Evolutionary conservation across 2,113 vertebrate genomes (phyloP).

Genomic region (Galbula dea): DNA sequence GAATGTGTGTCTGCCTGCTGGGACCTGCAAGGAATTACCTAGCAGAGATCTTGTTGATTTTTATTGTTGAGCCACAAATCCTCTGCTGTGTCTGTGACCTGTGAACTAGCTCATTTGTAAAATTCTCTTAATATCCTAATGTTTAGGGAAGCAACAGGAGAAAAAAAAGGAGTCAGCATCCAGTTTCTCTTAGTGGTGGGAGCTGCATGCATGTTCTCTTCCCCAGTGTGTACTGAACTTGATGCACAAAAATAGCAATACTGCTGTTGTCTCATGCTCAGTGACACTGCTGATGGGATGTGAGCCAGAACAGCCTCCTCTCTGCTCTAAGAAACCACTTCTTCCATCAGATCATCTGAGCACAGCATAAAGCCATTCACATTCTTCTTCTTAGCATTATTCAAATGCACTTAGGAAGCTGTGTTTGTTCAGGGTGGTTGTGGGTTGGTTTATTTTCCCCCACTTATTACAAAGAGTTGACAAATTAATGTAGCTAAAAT

Average conservation of each 20-base stretch:
- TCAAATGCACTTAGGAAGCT: background rate
- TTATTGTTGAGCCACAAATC: background rate
- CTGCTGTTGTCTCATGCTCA: conserved; percentile 17
- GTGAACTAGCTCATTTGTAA: background rate
- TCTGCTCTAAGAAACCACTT: background rate
- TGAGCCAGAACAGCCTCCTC: conserved; percentile 26
- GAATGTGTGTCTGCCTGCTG: background rate
- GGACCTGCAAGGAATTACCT: background rate
- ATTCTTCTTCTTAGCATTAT: background rate
- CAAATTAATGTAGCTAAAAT: background rate
- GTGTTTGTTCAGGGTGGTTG: background rate
- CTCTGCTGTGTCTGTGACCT: background rate
- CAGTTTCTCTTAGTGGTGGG: background rate
- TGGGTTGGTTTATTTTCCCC: background rate
- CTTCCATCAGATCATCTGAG: background rate
- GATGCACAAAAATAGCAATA: conserved; percentile 54
- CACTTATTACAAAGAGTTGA: background rate
- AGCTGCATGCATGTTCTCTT: background rate
- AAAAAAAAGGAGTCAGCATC: background rate
- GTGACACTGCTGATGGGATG: conserved; percentile 44
- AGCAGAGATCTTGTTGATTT: background rate
- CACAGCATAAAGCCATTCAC: background rate
- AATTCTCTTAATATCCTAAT: background rate
- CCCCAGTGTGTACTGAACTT: conserved; percentile 23
- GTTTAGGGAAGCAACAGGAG: background rate